These are phyloP conservation scores for Platynereis dumerilii DNA, from an alignment of 2,888 invertebrate genomes.

Conservation along the genomic window DNA sequence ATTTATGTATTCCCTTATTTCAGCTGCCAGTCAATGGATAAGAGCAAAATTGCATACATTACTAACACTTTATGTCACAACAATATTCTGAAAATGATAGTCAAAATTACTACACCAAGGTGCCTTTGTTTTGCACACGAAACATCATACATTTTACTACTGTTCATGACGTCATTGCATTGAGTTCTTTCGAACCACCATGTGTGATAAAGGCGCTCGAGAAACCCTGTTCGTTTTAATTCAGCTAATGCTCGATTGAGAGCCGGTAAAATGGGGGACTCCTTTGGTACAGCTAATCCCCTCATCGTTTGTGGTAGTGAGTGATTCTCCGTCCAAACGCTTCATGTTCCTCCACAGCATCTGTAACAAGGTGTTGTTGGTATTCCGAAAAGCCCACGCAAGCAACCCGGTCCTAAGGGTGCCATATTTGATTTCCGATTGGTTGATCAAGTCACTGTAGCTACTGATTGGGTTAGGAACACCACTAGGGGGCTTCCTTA, in stretches of 20 bases:
- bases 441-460: no score
- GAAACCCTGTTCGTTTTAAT: constrained; percentile 17
- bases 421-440: no score
- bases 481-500: constrained; percentile 16
- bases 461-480: constrained; percentile 12
- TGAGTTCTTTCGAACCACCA: no score
- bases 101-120: no score
- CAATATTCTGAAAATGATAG: no score
- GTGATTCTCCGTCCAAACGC: constrained; percentile 10
- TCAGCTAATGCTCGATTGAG: constrained; percentile 23
- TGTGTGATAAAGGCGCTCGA: constrained; percentile 23
- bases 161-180: constrained; percentile 16
- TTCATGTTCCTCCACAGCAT: constrained; percentile 30
- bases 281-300: constrained; percentile 30
- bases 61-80: no score
- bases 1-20: no score
- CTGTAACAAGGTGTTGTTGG: constrained; percentile 6
- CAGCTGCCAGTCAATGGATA: no score
- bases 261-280: constrained; percentile 15
- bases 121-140: no score
- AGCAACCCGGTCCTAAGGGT: constrained; percentile 27
- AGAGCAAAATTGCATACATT: no score
- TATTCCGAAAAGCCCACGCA: constrained; percentile 16
- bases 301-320: constrained; percentile 26
- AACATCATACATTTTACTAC: constrained; percentile 20